These are phyloP conservation scores for Tenthredo amoena DNA, from an alignment of 2,888 invertebrate species.

Conservation along the genomic window DNA sequence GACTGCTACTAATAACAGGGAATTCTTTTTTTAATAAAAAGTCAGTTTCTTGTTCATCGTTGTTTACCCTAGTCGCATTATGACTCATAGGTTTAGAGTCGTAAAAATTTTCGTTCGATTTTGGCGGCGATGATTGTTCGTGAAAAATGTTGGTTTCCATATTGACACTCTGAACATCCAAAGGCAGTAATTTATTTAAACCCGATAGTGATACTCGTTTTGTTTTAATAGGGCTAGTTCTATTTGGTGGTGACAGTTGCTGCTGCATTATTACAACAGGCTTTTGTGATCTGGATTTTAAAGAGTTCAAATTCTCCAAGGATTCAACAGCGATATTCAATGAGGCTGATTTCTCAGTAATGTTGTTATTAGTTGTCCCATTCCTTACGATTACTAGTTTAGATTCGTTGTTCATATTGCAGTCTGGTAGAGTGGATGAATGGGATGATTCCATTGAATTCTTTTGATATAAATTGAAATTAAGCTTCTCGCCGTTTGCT, in stretches of 20 bases:
- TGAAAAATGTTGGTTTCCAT: conserved; percentile 13
- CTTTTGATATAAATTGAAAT: conserved; percentile 7
- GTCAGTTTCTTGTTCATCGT: conserved; percentile 45
- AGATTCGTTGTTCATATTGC: not conserved
- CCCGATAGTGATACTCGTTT: not conserved
- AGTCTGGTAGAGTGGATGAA: not conserved
- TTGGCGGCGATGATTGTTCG: conserved; percentile 37
- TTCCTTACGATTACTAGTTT: not conserved
- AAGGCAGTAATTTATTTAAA: conserved; percentile 32
- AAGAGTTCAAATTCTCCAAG: not conserved
- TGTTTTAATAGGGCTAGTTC: conserved; percentile 11
- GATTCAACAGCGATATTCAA: conserved; percentile 9
- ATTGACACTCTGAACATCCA: conserved; percentile 29
- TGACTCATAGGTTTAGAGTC: conserved; percentile 36
- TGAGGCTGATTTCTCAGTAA: not conserved
- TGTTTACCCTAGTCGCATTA: conserved; percentile 29
- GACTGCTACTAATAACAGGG: conserved; percentile 51
- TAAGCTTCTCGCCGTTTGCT: not conserved
- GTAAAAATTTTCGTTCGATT: conserved; percentile 50
- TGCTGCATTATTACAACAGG: conserved; percentile 54
- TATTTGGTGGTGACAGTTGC: conserved; percentile 37
- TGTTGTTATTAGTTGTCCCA: not conserved
- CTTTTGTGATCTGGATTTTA: conserved; percentile 47
- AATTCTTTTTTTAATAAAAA: conserved; percentile 53
- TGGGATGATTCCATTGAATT: not conserved